Evolutionary conservation across 1,140 invertebrate species (phyloP).

Genomic region (Tyrophagus putrescentiae): DNA sequence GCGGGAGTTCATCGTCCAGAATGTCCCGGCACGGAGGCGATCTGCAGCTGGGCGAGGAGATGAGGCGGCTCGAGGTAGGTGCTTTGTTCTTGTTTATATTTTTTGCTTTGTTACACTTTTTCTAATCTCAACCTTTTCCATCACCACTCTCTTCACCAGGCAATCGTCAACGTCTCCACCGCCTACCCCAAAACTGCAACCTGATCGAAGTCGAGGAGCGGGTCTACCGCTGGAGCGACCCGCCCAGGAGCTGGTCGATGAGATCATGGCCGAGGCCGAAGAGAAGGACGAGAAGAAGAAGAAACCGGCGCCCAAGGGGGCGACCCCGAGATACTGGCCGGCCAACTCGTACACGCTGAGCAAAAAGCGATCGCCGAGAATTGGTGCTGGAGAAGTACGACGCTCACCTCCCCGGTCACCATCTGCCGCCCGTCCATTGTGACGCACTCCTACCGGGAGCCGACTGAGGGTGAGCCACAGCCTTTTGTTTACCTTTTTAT

Average conservation of each 20-base stretch:
- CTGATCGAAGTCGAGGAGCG: constrained; percentile 39
- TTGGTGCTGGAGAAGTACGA: constrained; percentile 72
- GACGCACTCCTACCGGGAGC: constrained; percentile 75
- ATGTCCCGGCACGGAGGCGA: constrained; percentile 67
- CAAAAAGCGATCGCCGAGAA: constrained; percentile 67
- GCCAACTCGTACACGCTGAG: constrained; percentile 76
- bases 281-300: background rate
- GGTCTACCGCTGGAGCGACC: constrained; percentile 45
- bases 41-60: constrained; percentile 37
- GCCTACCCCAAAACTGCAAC: constrained; percentile 41
- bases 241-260: constrained; percentile 25
- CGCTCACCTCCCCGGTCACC: constrained; percentile 54
- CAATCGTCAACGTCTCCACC: constrained; percentile 29
- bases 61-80: constrained; percentile 25
- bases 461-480: constrained; percentile 54
- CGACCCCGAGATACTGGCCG: too few species aligned
- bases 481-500: background rate
- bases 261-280: background rate
- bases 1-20: constrained; percentile 60
- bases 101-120: background rate
- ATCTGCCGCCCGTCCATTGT: constrained; percentile 87
- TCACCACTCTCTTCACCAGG: too few species aligned
- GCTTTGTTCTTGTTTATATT: too few species aligned
- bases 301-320: constrained; percentile 38
- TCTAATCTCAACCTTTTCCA: too few species aligned